Evolutionary conservation across 1,140 invertebrate genomes (phyloP), one percentile per base, ranked within the genome.

Genomic region (Hylyphantes graminicola): DNA sequence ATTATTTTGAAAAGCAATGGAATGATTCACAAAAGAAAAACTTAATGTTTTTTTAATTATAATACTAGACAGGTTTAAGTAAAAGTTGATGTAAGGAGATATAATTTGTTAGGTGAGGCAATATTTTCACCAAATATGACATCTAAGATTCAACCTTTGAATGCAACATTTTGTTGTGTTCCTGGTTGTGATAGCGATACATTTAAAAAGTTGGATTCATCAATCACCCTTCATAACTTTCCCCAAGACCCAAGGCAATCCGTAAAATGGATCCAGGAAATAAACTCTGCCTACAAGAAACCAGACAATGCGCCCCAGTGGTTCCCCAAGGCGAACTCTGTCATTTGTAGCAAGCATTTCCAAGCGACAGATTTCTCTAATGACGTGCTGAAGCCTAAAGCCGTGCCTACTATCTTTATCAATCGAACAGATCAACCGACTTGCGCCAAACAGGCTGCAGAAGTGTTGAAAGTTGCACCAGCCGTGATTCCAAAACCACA

Each of bases 281-380:
- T 85, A n/a, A 85, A 85, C 54, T 35, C n/a, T 53, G 64, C 67
- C 74, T 15, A 70, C 2, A 74, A 65, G 50, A 35, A 35, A 35
- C 53, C 51, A 48, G 53, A 70, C 17, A 19, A 57, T 21, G 65
- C 61, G 13, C 64, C 54, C 10, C 59, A 70, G 64, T 77, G 74
- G 82, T 76, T 70, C 61, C 82, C 82, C 53, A 51, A 57, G 8
- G 77, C 53, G 12, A 35, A 67, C n/a, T 13, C 73, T 11, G 73
- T 76, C 13, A 53, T 85, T 50, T 85, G 82, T 55, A 85, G 82
- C 50, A 76, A 76, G 13, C 82, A 85, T 77, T 85, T 85, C 70
- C 82, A 76, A 6, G 61, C 54, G 11, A 85, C 64, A 0, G 74
- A 85, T 70, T 85, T 77, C 35, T 76, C 65, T 61, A 48, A 59